Base-by-base conservation (phyloP, 2,888 invertebrate species). In the Amiota mariae region DNA sequence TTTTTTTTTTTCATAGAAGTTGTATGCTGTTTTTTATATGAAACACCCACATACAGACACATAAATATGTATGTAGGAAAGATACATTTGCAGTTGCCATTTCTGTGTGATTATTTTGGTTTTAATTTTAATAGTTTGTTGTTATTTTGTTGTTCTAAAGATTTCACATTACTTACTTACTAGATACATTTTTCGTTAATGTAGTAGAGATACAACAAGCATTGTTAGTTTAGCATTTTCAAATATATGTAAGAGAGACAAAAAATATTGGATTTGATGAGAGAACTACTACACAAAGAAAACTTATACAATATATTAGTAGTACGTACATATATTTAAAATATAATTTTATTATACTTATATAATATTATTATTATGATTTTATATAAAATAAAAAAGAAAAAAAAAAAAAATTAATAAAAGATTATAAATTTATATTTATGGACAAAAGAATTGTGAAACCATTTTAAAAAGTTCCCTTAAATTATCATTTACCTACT, bases 81-180 rank as follows among this genome's bases (percentile, higher is more conserved):
- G 6, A 54, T 1, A 9, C 54, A 54, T 15, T 54, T 24, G 15
- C n/a, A 63, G n/a, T 15, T n/a, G 46, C 24, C 59, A 59, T 59
- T 59, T 59, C 8, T 24, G 59, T 59, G n/a, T 59, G 20, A 18
- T 12, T 10, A 11, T 15, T 57, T 13, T 18, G 2, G 3, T 36
- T 59, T 59, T 72, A 63, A 71, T 76, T 66, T 75, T 78, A 75
- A 71, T 71, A 74, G 75, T 67, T 78, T 78, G 67, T 76, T 75
- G 68, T 61, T 59, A 56, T 57, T 67, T 78, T 78, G 67, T 76
- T 75, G 68, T 61, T 59, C 24, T 24, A 24, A 24, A 24, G 24
- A 56, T 57, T 54, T 18, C 72, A 66, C 75, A 71, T 18, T 71
- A 77, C 73, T 75, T 68, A 68, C 68, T 63, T 36, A 36, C 46